These are phyloP conservation scores for Dynastes hyllus DNA, from an alignment of 2,888 invertebrate genomes.

Conservation along the genomic window DNA sequence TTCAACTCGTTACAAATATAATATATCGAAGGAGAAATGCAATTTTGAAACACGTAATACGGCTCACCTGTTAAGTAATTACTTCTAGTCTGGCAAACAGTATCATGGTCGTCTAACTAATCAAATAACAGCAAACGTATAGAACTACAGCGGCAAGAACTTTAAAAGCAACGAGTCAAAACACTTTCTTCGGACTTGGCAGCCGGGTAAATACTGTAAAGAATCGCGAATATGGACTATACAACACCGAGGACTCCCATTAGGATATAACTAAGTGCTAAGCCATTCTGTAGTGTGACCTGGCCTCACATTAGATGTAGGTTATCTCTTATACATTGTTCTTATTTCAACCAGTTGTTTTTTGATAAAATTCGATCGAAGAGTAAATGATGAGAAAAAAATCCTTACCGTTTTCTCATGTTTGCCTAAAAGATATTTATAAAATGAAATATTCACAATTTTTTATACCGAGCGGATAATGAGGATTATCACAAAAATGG, in stretches of 20 bases:
- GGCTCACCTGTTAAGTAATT: slow-evolving; percentile 53
- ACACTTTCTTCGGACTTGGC: slow-evolving; percentile 62
- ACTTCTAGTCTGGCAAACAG: slow-evolving; percentile 49
- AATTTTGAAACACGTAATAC: slow-evolving; percentile 48
- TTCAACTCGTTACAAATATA: slow-evolving; percentile 56
- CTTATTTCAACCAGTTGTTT: slow-evolving; percentile 60
- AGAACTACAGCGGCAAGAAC: slow-evolving; percentile 23
- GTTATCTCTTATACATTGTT: slow-evolving; percentile 64
- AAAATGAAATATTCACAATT: not conserved
- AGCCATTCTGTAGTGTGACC: slow-evolving; percentile 60
- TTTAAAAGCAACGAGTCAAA: slow-evolving; percentile 54
- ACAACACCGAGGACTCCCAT: slow-evolving; percentile 55
- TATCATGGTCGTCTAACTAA: slow-evolving; percentile 55
- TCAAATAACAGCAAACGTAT: slow-evolving; percentile 18
- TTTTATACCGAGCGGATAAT: not conserved
- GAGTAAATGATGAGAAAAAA: not conserved
- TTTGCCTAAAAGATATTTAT: not conserved
- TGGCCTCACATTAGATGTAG: slow-evolving; percentile 64
- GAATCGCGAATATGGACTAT: slow-evolving; percentile 56
- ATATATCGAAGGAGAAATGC: slow-evolving; percentile 59
- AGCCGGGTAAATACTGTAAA: slow-evolving; percentile 62
- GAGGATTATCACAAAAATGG: no score
- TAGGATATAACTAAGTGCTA: slow-evolving; percentile 61
- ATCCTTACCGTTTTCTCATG: not conserved
- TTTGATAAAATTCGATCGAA: slow-evolving; percentile 58